Base-by-base conservation (phyloP, 2,113 vertebrate genomes). In the Pontoporia blainvillei region DNA sequence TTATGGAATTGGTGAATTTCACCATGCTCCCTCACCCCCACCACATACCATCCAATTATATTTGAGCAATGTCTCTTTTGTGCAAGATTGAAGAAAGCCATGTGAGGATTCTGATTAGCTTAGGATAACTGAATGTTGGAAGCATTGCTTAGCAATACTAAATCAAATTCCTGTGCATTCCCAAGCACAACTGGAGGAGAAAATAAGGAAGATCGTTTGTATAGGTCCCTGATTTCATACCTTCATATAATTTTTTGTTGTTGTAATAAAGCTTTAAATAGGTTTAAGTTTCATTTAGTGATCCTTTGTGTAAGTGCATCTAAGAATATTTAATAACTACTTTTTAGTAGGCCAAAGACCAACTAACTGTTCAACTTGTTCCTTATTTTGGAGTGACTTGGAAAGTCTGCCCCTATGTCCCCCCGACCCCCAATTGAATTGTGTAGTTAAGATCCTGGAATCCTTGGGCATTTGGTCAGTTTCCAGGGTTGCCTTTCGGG, bases 1-100 rank as follows among this genome's bases (percentile, higher is more conserved):
- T 46, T 87, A 10, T 39, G 49, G 52, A 92, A n/a, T 94, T 79
- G 86, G 25, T 87, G 82, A 82, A 36, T 94, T 90, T 92, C 17
- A 17, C 31, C 14, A 0, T 64, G 5, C 34, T 27, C 31, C 69
- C 4, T 39, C 6, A 25, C 34, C 57, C 46, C 59, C 1, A 1
- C 44, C 44, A 82, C 67, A n/a, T 57, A 14, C 29, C n/a, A 66
- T 75, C 44, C 78, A 78, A 0, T 94, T 71, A 34, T 46, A 64
- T 87, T 86, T 88, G 36, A 86, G 62, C 66, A 66, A 0, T 41
- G 31, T 66, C n/a, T 83, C 34, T 93, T 3, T 93, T 82, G 36
- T 79, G n/a, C 17, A n/a, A 41, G 59, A 83, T 52, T 44, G 57
- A 89, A 49, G 62, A 94, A 86, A 78, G 29, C 76, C n/a, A 3